phyloP scores from a whole-genome alignment of 2,888 invertebrate species.

The Cryptocephalus moraei region DNA sequence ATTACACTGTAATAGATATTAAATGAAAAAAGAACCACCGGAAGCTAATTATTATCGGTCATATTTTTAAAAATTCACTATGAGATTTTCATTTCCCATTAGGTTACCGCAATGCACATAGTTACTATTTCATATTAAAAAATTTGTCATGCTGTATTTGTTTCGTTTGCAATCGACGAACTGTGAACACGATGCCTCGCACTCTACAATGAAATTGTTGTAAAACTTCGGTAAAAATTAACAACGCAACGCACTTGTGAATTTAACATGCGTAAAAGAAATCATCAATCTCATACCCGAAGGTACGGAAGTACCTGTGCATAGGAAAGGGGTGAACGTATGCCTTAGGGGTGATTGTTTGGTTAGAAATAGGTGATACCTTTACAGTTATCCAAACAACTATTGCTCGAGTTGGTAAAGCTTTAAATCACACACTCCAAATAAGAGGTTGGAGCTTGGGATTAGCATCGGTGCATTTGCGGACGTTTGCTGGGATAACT shows the following conservation, averaged over 20 bases:
- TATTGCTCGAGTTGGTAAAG: not conserved
- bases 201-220: not conserved
- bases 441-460: no score
- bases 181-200: slow-evolving; percentile 19
- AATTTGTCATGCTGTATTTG: slow-evolving; percentile 20
- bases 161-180: slow-evolving; percentile 19
- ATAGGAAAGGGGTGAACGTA: slow-evolving; percentile 17
- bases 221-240: no score
- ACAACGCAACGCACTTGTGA: slow-evolving; percentile 13
- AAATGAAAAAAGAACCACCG: slow-evolving; percentile 15
- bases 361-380: slow-evolving; percentile 20
- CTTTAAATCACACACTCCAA: not conserved
- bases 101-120: slow-evolving; percentile 4
- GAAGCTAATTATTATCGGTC: slow-evolving; percentile 19
- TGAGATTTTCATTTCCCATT: slow-evolving; percentile 8
- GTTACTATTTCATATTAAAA: slow-evolving; percentile 14
- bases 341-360: slow-evolving; percentile 29
- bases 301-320: slow-evolving; percentile 4
- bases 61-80: slow-evolving; percentile 15
- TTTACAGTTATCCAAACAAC: slow-evolving; percentile 1
- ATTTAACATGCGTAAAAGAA: slow-evolving; percentile 18
- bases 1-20: slow-evolving; percentile 14
- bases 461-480: no score
- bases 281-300: no score
- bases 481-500: no score